Conservation (phyloP, 1,140 invertebrate species). For the Streblospio benedicti region DNA sequence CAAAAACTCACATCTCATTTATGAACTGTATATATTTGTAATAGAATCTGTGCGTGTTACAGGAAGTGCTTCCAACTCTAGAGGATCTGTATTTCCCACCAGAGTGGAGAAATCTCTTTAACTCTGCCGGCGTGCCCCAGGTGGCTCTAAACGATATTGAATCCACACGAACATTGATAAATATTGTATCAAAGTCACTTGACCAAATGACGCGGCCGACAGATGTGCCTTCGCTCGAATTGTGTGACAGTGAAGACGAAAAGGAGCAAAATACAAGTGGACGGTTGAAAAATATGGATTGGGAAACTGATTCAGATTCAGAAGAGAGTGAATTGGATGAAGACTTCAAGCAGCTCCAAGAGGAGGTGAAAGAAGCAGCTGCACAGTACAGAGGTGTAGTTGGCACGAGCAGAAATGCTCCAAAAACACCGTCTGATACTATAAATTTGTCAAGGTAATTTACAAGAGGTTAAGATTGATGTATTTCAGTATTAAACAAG, state of each 20-base stretch:
- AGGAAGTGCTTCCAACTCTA: slow-evolving; percentile 27
- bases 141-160: slow-evolving; percentile 26
- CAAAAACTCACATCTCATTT: not conserved
- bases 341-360: slow-evolving; percentile 3
- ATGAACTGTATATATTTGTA: too few species aligned
- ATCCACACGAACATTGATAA: slow-evolving; percentile 28
- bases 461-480: too few species aligned
- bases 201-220: slow-evolving; percentile 20
- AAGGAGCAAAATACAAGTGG: not conserved
- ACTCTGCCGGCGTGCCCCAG: slow-evolving; percentile 27
- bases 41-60: slow-evolving; percentile 8
- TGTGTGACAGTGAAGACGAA: not conserved
- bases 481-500: too few species aligned
- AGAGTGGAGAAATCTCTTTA: slow-evolving; percentile 29
- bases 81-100: slow-evolving; percentile 29
- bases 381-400: not conserved
- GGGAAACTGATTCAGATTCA: not conserved
- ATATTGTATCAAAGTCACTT: slow-evolving; percentile 25
- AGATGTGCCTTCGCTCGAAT: not conserved
- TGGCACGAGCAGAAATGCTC: not conserved
- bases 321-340: not conserved
- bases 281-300: not conserved
- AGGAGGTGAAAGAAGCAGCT: slow-evolving; percentile 9
- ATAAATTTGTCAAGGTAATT: too few species aligned
- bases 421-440: not conserved